Evolutionary conservation across 1,140 invertebrate species (phyloP).

Genomic region (Tetramorium parvispinum): DNA sequence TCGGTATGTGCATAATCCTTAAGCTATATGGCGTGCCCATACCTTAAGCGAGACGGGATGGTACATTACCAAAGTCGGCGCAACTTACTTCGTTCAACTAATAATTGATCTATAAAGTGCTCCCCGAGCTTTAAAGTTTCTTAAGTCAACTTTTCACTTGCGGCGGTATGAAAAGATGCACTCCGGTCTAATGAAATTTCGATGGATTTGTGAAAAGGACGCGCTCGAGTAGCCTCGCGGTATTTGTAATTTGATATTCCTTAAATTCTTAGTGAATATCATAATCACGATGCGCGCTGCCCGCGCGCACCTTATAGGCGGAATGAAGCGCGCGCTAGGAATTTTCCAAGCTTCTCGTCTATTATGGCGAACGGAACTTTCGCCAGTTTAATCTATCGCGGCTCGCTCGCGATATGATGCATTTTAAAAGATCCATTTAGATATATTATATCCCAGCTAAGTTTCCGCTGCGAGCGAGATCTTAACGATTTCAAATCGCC

Average conservation of each 20-base stretch:
- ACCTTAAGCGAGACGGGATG: constrained; percentile 41
- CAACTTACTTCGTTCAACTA: constrained; percentile 73
- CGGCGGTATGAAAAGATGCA: constrained; percentile 67
- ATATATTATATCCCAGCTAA: constrained; percentile 33
- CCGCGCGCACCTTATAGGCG: background rate
- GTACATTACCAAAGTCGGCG: constrained; percentile 68
- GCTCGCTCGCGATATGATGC: background rate
- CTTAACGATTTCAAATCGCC: constrained; percentile 59
- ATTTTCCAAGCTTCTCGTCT: constrained; percentile 17
- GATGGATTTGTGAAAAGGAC: constrained; percentile 60
- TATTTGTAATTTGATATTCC: constrained; percentile 47
- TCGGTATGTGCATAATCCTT: constrained; percentile 58
- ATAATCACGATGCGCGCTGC: constrained; percentile 34
- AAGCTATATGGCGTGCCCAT: constrained; percentile 28
- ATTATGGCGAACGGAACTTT: constrained; percentile 32
- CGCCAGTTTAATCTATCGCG: constrained; percentile 23
- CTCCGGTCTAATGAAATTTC: constrained; percentile 69
- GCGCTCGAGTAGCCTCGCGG: background rate
- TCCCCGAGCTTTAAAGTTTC: constrained; percentile 62
- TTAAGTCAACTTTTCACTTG: constrained; percentile 74
- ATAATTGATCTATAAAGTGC: constrained; percentile 75
- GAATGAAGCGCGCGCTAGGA: constrained; percentile 1
- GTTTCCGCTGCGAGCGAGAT: constrained; percentile 45
- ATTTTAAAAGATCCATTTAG: constrained; percentile 37
- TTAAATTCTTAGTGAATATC: constrained; percentile 45